Evolutionary conservation across 2,113 vertebrate genomes (phyloP), one percentile per base, ranked within the genome.

Genomic region (Thryonomys swinderianus): DNA sequence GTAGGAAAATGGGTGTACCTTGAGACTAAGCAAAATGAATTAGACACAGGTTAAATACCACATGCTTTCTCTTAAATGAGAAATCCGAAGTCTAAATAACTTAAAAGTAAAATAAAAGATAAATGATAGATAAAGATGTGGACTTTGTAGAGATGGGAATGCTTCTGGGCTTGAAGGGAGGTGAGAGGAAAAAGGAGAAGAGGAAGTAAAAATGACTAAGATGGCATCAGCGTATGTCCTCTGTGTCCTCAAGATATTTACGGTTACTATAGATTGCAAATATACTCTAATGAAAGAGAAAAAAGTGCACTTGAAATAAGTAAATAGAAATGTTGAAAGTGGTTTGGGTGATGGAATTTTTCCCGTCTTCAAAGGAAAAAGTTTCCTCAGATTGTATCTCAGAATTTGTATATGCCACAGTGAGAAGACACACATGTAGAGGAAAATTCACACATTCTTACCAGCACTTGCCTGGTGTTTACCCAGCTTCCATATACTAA

Each of bases 311-410:
- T 71, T 37, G 69, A 85, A 88, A 91, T 62, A 91, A 92, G 85
- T 34, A 93, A 59, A 37, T 17, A 20, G 71, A 90, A 74, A 40
- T 57, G 27, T 89, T 55, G 51, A 88, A 21, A 53, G 80, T 53
- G 34, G 66, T 78, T 71, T 95, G n/a, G 23, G 13, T 90, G 59
- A 79, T 55, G 84, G 61, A 81, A 53, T 55, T 78, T 93, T 85
- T 64, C 25, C 69, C 95, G 61, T 48, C 53, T 96, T 95, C 55
- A 57, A 85, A 48, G 34, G 90, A 90, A 80, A 37, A 61, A 57
- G 34, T 18, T 81, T 91, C 40, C 66, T 95, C 61, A 87, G 73
- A 69, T 93, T 76, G 69, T 84, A 59, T 40, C 32, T 67, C 74
- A 84, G 96, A 96, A 86, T 79, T 88, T 74, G 66, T 61, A 34